A percentile compares a stretch with the other conserved stretches of the same genome.
Evolutionary conservation across 2,888 invertebrate genomes (phyloP).

Genomic region (Dynastes maya): DNA sequence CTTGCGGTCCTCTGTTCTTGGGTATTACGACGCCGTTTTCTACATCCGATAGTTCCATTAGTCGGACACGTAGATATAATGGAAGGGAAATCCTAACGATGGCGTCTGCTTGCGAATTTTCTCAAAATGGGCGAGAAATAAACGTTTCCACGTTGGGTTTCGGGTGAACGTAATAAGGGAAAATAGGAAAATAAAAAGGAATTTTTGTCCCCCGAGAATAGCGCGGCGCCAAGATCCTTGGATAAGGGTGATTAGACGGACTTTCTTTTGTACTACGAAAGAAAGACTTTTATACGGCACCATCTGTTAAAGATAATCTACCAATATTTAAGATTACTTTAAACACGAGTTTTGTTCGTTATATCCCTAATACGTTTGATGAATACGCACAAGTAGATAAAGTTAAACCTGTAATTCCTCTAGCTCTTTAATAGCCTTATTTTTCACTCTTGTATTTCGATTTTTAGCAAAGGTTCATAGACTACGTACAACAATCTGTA

Average conservation of each 20-base stretch:
- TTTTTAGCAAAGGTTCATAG: no score
- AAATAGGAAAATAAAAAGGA: conserved; percentile 4
- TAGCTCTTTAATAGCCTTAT: no score
- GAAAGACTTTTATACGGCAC: no score
- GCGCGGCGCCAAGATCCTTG: not conserved
- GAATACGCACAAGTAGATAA: no score
- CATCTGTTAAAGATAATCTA: no score
- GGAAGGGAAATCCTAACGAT: conserved; percentile 6
- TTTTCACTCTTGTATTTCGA: no score
- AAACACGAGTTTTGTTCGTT: no score
- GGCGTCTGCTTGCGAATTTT: conserved; percentile 11
- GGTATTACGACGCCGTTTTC: conserved; percentile 27
- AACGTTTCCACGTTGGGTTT: conserved; percentile 8
- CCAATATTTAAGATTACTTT: no score
- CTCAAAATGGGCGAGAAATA: conserved; percentile 1
- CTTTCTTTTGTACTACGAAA: no score
- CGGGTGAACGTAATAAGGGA: conserved; percentile 8
- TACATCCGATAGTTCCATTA: conserved; percentile 30
- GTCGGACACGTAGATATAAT: conserved; percentile 32
- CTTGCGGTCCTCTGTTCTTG: conserved; percentile 28
- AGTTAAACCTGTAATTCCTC: no score
- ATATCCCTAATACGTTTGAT: no score
- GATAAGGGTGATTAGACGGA: not conserved
- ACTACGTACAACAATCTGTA: no score
- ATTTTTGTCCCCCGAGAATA: not conserved